Percentiles rank a stretch among this genome's conserved stretches.
phyloP scores from a whole-genome alignment of 2,888 invertebrate genomes.

The Microplitis deprimator region DNA sequence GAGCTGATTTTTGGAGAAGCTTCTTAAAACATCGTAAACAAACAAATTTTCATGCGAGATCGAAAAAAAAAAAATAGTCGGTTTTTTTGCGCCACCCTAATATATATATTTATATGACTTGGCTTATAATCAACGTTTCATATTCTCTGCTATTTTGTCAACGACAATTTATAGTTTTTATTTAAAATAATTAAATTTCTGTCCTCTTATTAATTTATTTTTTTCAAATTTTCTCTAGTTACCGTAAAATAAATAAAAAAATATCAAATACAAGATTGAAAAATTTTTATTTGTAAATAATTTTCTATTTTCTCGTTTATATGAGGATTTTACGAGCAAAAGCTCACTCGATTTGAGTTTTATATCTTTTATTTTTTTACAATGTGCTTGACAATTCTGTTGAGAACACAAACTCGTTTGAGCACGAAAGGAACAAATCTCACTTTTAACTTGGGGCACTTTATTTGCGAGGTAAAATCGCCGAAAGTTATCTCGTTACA shows the following conservation, averaged over 20 bases:
- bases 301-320: too few species aligned
- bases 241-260: too few species aligned
- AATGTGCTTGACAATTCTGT: constrained; percentile 1
- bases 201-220: too few species aligned
- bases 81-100: too few species aligned
- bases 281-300: too few species aligned
- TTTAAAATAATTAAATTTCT: too few species aligned
- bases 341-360: background rate
- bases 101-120: background rate
- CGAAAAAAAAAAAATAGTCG: too few species aligned
- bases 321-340: background rate
- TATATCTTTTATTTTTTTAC: background rate
- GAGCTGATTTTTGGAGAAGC: too few species aligned
- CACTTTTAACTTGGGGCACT: constrained; percentile 16
- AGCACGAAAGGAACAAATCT: constrained; percentile 21
- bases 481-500: constrained; percentile 54
- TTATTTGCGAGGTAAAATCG: constrained; percentile 41
- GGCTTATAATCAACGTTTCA: background rate
- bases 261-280: too few species aligned
- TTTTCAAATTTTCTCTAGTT: too few species aligned
- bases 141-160: background rate
- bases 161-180: background rate
- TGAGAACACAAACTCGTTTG: background rate
- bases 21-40: too few species aligned
- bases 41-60: too few species aligned